These are phyloP conservation scores for Vanessa atalanta DNA, from an alignment of 1,140 invertebrate species.

Conservation along the genomic window DNA sequence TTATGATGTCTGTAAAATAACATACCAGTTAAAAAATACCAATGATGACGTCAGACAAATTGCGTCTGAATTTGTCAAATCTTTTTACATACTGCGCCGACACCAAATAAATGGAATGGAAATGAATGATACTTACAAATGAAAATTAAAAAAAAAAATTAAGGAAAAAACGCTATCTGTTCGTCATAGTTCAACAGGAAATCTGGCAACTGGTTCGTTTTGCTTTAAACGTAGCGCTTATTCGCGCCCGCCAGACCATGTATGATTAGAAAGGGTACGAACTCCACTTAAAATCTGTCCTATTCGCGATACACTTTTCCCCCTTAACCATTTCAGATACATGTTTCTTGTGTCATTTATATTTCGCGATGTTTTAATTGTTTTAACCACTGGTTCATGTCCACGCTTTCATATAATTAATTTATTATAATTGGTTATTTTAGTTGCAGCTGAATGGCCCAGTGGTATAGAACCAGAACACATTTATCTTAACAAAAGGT, in stretches of 20 bases:
- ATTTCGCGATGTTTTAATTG: background rate
- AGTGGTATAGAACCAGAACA: too few species aligned
- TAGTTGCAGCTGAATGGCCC: background rate
- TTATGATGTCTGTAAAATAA: too few species aligned
- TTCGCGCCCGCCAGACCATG: slow-evolving; percentile 41
- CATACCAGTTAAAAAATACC: too few species aligned
- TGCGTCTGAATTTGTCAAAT: too few species aligned
- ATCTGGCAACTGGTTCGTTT: slow-evolving; percentile 30
- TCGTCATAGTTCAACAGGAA: background rate
- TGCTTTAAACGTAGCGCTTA: slow-evolving; percentile 36
- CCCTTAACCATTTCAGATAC: background rate
- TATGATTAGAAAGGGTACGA: slow-evolving; percentile 39
- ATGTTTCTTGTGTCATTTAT: background rate
- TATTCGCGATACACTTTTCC: slow-evolving; percentile 22
- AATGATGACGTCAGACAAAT: too few species aligned
- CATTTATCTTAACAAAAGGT: too few species aligned
- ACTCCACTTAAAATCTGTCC: slow-evolving; percentile 6
- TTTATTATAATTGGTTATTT: background rate
- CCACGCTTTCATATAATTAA: background rate
- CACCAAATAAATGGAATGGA: too few species aligned
- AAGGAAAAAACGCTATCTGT: background rate
- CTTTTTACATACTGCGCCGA: too few species aligned
- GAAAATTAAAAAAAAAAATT: background rate
- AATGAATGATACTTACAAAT: too few species aligned
- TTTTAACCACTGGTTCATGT: background rate